phyloP scores from a whole-genome alignment of 1,140 invertebrate species.

The Ips nitidus region DNA sequence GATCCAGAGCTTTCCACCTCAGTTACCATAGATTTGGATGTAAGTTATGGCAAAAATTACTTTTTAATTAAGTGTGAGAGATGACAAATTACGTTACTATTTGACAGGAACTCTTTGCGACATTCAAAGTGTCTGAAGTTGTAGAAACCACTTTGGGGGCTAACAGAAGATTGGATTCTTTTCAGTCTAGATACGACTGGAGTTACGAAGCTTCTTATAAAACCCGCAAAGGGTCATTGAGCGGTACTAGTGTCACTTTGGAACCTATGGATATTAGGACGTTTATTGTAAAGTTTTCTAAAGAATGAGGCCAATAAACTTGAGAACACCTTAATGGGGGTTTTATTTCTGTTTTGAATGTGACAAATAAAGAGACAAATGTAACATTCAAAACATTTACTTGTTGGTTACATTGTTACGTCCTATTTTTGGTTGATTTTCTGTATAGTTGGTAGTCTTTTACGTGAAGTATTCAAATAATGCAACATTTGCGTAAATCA shows the following conservation, averaged over 20 bases:
- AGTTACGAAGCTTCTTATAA: neutral
- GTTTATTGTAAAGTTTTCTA: slow-evolving; percentile 12
- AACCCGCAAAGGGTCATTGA: slow-evolving; percentile 1
- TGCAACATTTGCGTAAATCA: too few species aligned
- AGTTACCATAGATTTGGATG: slow-evolving; percentile 59
- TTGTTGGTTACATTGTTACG: too few species aligned
- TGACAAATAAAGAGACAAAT: too few species aligned
- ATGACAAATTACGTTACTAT: too few species aligned
- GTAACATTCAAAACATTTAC: too few species aligned
- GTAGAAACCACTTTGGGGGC: slow-evolving; percentile 41
- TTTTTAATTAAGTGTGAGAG: neutral
- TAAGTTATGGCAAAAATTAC: slow-evolving; percentile 36
- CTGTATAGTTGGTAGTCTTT: too few species aligned
- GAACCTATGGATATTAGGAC: slow-evolving; percentile 12
- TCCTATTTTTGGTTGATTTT: too few species aligned
- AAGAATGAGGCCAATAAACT: neutral
- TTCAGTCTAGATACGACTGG: slow-evolving; percentile 5
- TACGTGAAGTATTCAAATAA: too few species aligned
- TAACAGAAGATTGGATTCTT: slow-evolving; percentile 26
- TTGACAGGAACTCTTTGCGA: slow-evolving; percentile 9
- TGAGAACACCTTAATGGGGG: too few species aligned
- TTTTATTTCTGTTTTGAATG: too few species aligned
- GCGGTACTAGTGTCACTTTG: neutral
- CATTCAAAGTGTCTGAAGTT: slow-evolving; percentile 36
- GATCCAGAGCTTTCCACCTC: slow-evolving; percentile 61